Base-by-base conservation (phyloP, 2,888 invertebrate species). In the Perithous albicinctus region DNA sequence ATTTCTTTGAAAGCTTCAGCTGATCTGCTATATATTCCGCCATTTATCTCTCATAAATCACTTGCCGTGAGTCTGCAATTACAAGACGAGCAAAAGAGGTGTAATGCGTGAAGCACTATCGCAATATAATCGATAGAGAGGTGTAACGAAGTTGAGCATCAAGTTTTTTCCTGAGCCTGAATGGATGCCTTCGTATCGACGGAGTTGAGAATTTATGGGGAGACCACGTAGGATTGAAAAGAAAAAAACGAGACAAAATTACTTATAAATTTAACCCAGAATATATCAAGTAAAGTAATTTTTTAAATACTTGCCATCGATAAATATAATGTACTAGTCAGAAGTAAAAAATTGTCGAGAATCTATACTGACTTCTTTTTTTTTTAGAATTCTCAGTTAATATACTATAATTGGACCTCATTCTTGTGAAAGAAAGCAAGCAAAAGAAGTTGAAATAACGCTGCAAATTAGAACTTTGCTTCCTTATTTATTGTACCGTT, bases 11-110 rank as follows among this genome's bases (percentile, higher is more conserved):
- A 56, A 18, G 43, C 18, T 56, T 26, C 12, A 0, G 2, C 23
- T 41, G 59, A 29, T 46, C 12, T 29, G 35, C 20, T 23, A 20
- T 23, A 20, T 12, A 5, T 43, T 43, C 20, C 59, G 12, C 43
- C 3, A 18, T 18, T 54, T 51, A 46, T 20, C 67, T 35, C 12
- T 7, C 29, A 69, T 72, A 41, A 59, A 72, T 72, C 72, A 72
- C 46, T 12, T 32, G 43, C n/a, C 59, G 20, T n/a, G n/a, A 38
- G 41, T 41, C 15, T 38, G 38, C 4, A 56, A 69, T 69, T 69
- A 64, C 8, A 8, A 26, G 43, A n/a, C 20, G 26, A 23, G 38
- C 12, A 20, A 35, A 61, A 18, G 38, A 20, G 23, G 26, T 38
- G 20, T 41, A 41, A 63, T 12, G 0, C 23, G 8, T 20, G 23